Evolutionary conservation across 1,140 invertebrate species (phyloP).

Genomic region (Cydia amplana): DNA sequence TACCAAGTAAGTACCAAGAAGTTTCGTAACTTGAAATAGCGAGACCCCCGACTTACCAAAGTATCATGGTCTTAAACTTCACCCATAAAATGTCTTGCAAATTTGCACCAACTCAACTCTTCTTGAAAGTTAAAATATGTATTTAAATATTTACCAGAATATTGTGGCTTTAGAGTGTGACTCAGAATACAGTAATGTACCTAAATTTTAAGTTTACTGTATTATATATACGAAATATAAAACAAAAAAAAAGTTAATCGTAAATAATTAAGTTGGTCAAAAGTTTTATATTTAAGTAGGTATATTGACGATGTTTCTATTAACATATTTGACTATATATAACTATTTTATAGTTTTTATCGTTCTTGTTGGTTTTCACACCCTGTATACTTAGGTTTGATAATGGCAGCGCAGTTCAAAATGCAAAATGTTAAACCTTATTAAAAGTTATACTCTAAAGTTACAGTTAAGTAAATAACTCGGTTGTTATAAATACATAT

Average conservation of each 20-base stretch:
- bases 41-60: not conserved
- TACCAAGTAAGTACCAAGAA: conserved; percentile 13
- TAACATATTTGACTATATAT: too few species aligned
- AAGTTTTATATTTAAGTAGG: too few species aligned
- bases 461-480: not conserved
- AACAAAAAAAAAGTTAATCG: too few species aligned
- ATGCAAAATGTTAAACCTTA: not conserved
- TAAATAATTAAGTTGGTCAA: too few species aligned
- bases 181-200: not conserved
- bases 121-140: conserved; percentile 8
- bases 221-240: too few species aligned
- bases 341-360: too few species aligned
- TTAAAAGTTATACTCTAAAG: not conserved
- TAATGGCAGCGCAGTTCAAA: too few species aligned
- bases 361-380: too few species aligned
- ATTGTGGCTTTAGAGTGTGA: conserved; percentile 1
- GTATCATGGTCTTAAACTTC: not conserved
- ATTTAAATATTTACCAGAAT: conserved; percentile 11
- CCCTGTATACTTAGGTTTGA: too few species aligned
- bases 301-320: too few species aligned
- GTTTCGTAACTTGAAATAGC: not conserved
- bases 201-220: too few species aligned
- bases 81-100: conserved; percentile 3
- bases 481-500: conserved; percentile 5
- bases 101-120: not conserved